Evolutionary conservation across 53 echinoderm and acorn worm species (phyloP).

Genomic region (Echinometra lucunter): DNA sequence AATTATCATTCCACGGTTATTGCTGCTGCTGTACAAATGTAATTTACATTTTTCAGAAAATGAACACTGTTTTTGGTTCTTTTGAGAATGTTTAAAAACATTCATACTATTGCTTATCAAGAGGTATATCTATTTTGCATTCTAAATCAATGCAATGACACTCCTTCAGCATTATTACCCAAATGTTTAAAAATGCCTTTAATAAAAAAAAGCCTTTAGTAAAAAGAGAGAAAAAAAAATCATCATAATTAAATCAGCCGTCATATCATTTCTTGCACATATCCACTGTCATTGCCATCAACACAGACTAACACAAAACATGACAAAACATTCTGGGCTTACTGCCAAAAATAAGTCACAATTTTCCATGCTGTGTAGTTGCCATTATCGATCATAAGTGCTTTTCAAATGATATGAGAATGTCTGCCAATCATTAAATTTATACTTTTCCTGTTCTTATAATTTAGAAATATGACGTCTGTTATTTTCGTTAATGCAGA

Average conservation of each 20-base stretch:
- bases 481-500: neutral
- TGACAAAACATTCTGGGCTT: slow-evolving; percentile 38
- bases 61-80: no score
- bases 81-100: no score
- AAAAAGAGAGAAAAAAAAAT: neutral
- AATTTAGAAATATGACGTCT: neutral
- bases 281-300: neutral
- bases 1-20: no score
- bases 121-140: no score
- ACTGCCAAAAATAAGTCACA: slow-evolving; percentile 27
- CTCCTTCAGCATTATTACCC: neutral
- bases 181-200: neutral
- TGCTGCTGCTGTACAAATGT: no score
- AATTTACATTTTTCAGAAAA: no score
- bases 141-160: neutral
- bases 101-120: no score
- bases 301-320: neutral
- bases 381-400: neutral
- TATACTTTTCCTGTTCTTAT: slow-evolving; percentile 9
- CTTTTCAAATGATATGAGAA: neutral
- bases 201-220: neutral
- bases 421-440: neutral
- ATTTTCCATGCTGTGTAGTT: neutral
- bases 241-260: neutral
- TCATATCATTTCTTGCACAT: neutral